These are phyloP conservation scores for Hyposoter dolosus DNA, from an alignment of 2,888 invertebrate genomes.

Conservation along the genomic window DNA sequence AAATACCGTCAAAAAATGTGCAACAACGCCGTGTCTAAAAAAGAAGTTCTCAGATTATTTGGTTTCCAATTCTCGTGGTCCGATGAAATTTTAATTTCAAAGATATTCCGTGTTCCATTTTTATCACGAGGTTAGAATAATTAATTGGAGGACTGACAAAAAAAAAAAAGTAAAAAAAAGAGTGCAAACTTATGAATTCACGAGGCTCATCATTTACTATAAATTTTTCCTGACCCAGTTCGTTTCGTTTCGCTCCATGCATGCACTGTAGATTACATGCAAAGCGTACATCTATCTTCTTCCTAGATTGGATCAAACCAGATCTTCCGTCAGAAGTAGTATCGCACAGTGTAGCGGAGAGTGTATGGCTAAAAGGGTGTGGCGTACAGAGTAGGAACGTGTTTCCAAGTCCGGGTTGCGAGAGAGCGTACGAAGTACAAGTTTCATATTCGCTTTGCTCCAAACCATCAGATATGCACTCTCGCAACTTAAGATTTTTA, in stretches of 20 bases:
- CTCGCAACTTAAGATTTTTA: constrained; percentile 52
- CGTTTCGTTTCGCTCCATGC: constrained; percentile 27
- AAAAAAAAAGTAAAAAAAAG: not conserved
- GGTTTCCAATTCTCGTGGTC: not conserved
- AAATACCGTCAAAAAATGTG: no score
- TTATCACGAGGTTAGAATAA: not conserved
- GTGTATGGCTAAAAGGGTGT: constrained; percentile 38
- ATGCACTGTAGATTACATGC: constrained; percentile 76
- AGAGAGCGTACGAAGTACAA: constrained; percentile 31
- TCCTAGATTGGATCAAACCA: constrained; percentile 76
- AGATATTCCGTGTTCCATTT: not conserved
- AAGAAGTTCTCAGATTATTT: not conserved
- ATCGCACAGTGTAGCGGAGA: constrained; percentile 13
- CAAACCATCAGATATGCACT: constrained; percentile 48
- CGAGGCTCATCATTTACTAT: constrained; percentile 39
- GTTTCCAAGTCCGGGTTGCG: constrained; percentile 9
- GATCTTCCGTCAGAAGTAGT: constrained; percentile 72
- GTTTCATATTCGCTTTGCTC: constrained; percentile 50
- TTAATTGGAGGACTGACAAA: not conserved
- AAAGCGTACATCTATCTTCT: constrained; percentile 82
- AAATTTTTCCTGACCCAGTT: constrained; percentile 45
- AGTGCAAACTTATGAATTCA: not conserved
- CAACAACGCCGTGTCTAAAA: no score
- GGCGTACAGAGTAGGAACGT: constrained; percentile 27
- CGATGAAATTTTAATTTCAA: no score